Conservation (phyloP, 2,888 invertebrate genomes). For the Gryllus longicercus region DNA sequence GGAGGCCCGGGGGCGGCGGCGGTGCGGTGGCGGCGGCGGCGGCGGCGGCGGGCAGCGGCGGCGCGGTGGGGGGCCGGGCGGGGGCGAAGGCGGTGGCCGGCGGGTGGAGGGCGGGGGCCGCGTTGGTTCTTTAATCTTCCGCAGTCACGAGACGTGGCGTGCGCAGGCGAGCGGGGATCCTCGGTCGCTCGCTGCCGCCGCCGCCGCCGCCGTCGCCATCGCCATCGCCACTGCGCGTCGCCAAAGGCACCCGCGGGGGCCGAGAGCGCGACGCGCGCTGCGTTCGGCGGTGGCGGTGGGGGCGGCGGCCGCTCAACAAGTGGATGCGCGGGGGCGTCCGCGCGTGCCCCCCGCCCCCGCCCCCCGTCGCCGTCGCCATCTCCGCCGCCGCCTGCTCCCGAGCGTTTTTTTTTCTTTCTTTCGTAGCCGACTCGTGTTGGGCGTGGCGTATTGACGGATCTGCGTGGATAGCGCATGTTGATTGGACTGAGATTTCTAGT, state of each 20-base stretch:
- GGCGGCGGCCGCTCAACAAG: not conserved
- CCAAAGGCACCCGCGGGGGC: too few relatives aligned
- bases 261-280: too few relatives aligned
- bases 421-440: too few relatives aligned
- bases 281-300: too few relatives aligned
- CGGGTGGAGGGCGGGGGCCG: not conserved
- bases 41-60: not conserved
- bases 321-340: not conserved
- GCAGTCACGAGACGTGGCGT: constrained; percentile 10
- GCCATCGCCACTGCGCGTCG: not conserved
- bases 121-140: not conserved
- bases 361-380: too few relatives aligned
- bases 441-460: too few relatives aligned
- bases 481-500: too few relatives aligned
- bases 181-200: not conserved
- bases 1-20: constrained; percentile 1
- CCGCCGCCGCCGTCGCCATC: not conserved
- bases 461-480: too few relatives aligned
- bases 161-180: not conserved
- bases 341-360: too few relatives aligned
- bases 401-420: too few relatives aligned
- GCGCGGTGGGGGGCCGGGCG: not conserved
- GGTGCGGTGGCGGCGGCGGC: not conserved
- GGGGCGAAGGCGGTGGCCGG: not conserved
- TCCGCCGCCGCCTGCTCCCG: too few relatives aligned